Evolutionary conservation across 2,888 invertebrate genomes (phyloP).

Genomic region (Portevinia maculata): DNA sequence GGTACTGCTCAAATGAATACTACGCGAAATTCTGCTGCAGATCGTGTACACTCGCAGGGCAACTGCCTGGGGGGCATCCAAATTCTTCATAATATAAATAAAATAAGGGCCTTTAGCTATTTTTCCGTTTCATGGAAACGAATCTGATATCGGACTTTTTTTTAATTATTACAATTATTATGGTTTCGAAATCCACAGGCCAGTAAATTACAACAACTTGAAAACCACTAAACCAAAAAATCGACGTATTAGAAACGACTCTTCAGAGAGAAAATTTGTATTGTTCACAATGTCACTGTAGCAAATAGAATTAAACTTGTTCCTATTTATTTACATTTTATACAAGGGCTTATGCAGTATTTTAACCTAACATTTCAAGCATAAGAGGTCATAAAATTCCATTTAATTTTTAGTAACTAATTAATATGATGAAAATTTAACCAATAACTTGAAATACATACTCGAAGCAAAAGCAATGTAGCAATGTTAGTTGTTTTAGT

Average conservation of each 20-base stretch:
- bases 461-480: conserved; percentile 26
- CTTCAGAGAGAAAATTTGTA: conserved; percentile 46
- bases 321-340: conserved; percentile 72
- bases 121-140: not conserved
- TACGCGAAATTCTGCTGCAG: conserved; percentile 97
- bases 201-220: conserved; percentile 55
- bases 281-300: conserved; percentile 50
- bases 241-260: conserved; percentile 59
- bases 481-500: conserved; percentile 9
- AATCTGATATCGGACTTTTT: conserved; percentile 5
- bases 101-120: conserved; percentile 21
- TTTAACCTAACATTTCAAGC: conserved; percentile 42
- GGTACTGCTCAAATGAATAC: conserved; percentile 94
- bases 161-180: conserved; percentile 3
- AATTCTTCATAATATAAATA: conserved; percentile 77
- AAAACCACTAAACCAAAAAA: conserved; percentile 58
- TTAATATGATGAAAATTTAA: conserved; percentile 25
- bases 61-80: conserved; percentile 83
- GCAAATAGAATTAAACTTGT: conserved; percentile 67
- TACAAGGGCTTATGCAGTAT: conserved; percentile 62
- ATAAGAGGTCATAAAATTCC: conserved; percentile 37
- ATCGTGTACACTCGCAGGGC: conserved; percentile 94
- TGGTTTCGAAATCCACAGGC: conserved; percentile 57
- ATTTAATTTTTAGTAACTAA: conserved; percentile 37
- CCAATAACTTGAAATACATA: conserved; percentile 25